Evolutionary conservation across 2,113 vertebrate species (phyloP).

Genomic region (Lamprologus callipterus): DNA sequence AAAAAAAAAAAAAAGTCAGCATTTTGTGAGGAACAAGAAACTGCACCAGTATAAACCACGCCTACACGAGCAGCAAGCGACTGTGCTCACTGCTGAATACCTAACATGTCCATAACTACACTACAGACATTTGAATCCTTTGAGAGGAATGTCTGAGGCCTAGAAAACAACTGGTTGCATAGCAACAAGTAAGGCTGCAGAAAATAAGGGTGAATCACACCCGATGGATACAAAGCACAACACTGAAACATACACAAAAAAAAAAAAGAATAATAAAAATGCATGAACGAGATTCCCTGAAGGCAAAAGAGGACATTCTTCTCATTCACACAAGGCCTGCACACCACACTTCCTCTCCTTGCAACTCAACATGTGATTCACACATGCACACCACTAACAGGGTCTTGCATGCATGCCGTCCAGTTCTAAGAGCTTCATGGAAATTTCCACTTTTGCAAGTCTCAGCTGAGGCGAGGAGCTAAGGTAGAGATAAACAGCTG

Average conservation of each 20-base stretch:
- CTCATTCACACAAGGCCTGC: conserved; percentile 49
- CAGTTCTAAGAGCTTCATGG: conserved; percentile 26
- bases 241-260: neutral
- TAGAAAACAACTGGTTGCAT: conserved; percentile 54
- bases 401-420: conserved; percentile 23
- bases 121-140: conserved; percentile 33
- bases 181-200: conserved; percentile 53
- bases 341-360: conserved; percentile 49
- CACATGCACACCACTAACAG: conserved; percentile 34
- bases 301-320: conserved; percentile 54
- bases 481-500: neutral
- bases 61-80: neutral
- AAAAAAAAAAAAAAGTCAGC: neutral
- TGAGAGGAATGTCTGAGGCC: conserved; percentile 36
- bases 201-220: conserved; percentile 46
- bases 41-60: neutral
- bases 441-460: conserved; percentile 54
- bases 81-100: neutral
- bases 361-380: conserved; percentile 59
- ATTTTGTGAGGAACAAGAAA: neutral
- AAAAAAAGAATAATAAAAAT: neutral
- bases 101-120: conserved; percentile 26
- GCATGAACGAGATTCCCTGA: conserved; percentile 36
- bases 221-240: conserved; percentile 25
- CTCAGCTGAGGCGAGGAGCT: neutral